A percentile compares a stretch with the other conserved stretches of the same genome.
Evolutionary conservation across 2,113 vertebrate genomes (phyloP).

Genomic region (Anarhynchus alexandrinus): DNA sequence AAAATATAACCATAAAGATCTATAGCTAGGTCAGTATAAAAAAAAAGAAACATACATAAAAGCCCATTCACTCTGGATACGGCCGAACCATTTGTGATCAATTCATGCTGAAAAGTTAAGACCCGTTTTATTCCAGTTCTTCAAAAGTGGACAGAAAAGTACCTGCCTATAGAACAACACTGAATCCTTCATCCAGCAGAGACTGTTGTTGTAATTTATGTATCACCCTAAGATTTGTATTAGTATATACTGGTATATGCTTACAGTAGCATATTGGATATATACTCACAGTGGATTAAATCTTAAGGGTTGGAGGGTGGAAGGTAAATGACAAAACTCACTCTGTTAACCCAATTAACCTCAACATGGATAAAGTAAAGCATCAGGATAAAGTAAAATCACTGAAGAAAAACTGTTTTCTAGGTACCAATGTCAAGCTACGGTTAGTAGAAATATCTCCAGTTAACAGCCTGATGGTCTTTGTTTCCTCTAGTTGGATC

Average conservation of each 20-base stretch:
- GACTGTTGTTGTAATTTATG: not conserved
- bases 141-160: not conserved
- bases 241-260: not conserved
- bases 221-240: not conserved
- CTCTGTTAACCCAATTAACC: not conserved
- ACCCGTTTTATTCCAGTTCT: not conserved
- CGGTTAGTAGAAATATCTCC: not conserved
- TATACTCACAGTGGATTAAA: not conserved
- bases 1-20: not conserved
- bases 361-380: not conserved
- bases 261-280: not conserved
- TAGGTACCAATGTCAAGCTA: not conserved
- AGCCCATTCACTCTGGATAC: not conserved
- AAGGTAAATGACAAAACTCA: not conserved
- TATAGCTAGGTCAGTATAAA: not conserved
- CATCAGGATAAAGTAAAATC: not conserved
- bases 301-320: not conserved
- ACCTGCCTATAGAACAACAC: not conserved
- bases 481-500: not conserved
- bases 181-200: not conserved
- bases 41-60: not conserved
- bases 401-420: not conserved
- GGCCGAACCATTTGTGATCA: not conserved
- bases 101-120: not conserved
- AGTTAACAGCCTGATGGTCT: not conserved